Base-by-base conservation (phyloP, 2,888 invertebrate species). In the Drosophila maculinotata region DNA sequence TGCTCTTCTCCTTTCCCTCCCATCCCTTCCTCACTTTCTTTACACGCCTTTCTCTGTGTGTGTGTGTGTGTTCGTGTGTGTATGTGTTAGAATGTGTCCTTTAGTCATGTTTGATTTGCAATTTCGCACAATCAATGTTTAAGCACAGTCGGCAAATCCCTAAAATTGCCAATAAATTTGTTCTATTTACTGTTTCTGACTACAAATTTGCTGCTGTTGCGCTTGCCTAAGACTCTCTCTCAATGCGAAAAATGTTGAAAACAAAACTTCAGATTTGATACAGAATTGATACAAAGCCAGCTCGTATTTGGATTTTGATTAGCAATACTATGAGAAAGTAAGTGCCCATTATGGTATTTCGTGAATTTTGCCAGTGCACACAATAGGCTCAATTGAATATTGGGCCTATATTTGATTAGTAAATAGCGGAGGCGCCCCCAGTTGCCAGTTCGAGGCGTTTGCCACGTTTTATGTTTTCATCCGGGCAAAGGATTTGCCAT, bases 141-240 rank as follows among this genome's bases (percentile, higher is more conserved):
- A 71, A 69, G 71, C 71, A 71, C 48, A 75, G 76, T 59, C 72
- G 65, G 74, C 66, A 84, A 87, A 87, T 84, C 85, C 72, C 79
- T 53, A 68, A 82, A 87, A 82, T 83, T 83, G 87, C 67, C 83
- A 83, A 88, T 88, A 88, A 83, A 88, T 86, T 86, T 88, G 69
- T 77, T 56, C 77, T 68, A 73, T 87, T 76, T 80, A 76, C 83
- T 86, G 49, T 83, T 68, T 85, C 58, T 65, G 77, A 45, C 78
- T 47, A 60, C 70, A 74, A 80, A 65, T 77, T 83, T 79, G 69
- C 59, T 81, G 81, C 68, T 64, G 36, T 74, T 60, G 44, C 64
- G 45, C 47, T 51, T 59, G 42, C 42, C 42, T 42, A 30, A 9
- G 14, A 36, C 45, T 23, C 12, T 10, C 10, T 30, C 12, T 17